phyloP scores from a whole-genome alignment of 2,113 vertebrate genomes.

The Ptilorrhoa leucosticta region DNA sequence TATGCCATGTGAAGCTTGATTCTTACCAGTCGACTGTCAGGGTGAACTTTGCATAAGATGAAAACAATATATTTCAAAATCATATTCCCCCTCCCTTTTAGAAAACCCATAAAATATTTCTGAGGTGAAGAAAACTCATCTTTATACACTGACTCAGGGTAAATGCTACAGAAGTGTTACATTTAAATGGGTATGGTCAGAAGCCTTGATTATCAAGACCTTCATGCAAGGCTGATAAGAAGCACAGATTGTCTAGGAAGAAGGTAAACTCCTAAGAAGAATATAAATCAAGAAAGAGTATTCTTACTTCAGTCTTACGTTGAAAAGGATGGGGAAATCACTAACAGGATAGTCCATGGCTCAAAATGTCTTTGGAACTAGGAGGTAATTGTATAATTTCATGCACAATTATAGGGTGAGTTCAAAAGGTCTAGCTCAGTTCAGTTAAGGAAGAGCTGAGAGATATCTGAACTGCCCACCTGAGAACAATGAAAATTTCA shows the following conservation, averaged over 20 bases:
- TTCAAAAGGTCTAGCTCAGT: background rate
- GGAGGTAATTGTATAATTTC: background rate
- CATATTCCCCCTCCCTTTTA: background rate
- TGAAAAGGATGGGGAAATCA: background rate
- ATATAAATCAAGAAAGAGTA: background rate
- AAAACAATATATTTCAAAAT: slow-evolving; percentile 45
- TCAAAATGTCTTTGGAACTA: background rate
- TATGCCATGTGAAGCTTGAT: slow-evolving; percentile 55
- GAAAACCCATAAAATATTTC: slow-evolving; percentile 15
- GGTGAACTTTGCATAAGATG: slow-evolving; percentile 53
- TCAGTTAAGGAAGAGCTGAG: background rate
- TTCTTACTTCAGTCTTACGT: background rate
- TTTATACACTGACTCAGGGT: background rate
- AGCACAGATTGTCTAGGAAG: background rate
- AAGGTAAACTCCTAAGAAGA: background rate
- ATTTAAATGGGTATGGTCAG: slow-evolving; percentile 17
- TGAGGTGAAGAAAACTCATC: background rate
- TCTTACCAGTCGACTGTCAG: slow-evolving; percentile 47
- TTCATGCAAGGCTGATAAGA: background rate
- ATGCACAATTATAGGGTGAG: background rate
- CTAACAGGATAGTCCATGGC: background rate
- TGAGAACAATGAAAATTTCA: background rate
- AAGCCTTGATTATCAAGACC: background rate
- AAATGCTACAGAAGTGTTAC: slow-evolving; percentile 33
- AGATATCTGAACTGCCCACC: background rate